Conservation (phyloP, 2,797 vertebrate species). For the Podarcis siculus region DNA sequence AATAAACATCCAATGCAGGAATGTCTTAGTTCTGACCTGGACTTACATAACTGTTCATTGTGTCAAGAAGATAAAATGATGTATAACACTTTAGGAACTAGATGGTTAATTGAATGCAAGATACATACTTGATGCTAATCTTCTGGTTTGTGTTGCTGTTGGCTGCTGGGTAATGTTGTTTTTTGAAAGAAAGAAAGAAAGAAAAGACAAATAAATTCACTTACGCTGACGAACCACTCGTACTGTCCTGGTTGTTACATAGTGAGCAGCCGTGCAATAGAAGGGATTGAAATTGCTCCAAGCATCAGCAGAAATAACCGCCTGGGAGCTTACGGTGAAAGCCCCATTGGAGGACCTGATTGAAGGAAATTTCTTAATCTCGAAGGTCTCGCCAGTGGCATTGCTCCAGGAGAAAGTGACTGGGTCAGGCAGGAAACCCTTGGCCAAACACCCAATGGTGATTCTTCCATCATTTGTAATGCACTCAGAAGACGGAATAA, state of each 20-base stretch:
- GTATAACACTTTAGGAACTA: not conserved
- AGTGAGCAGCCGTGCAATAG: constrained; percentile 38
- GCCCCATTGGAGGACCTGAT: fast-evolving
- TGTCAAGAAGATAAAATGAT: not conserved
- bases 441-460: constrained; percentile 71
- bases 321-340: constrained; percentile 43
- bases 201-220: not conserved
- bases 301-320: not conserved
- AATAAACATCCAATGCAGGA: not conserved
- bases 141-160: not conserved
- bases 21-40: not conserved
- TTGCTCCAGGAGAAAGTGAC: constrained; percentile 65
- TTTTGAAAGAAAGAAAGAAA: too few relatives aligned
- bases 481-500: constrained; percentile 48
- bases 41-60: not conserved
- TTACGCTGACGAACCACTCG: not conserved
- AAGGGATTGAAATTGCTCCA: fast-evolving
- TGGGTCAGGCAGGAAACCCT: constrained; percentile 59
- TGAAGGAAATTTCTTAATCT: not conserved
- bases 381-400: fast-evolving
- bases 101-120: too few relatives aligned
- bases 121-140: too few relatives aligned
- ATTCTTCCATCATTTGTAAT: fast-evolving
- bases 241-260: fast-evolving
- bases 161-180: not conserved